Evolutionary conservation across 2,888 invertebrate genomes (phyloP).

Genomic region (Scaeva pyrastri): DNA sequence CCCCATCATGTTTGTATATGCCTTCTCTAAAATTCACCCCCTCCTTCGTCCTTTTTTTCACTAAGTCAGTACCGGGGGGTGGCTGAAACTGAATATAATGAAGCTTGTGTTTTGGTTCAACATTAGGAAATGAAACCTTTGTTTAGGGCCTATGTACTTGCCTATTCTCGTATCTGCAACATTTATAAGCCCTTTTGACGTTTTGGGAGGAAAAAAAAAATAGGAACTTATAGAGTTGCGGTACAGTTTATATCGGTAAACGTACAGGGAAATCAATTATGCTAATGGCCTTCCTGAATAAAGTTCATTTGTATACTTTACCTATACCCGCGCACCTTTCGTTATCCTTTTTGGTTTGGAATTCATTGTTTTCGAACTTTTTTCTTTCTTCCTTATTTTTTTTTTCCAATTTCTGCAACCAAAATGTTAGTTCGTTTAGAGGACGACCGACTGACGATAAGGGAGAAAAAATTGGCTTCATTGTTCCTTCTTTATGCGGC

Average conservation of each 20-base stretch:
- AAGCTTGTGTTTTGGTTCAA: neutral
- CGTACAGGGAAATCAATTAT: constrained; percentile 73
- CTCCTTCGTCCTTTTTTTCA: neutral
- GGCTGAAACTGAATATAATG: neutral
- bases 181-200: constrained; percentile 7
- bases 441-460: too few relatives aligned
- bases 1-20: constrained; percentile 49
- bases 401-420: constrained; percentile 41
- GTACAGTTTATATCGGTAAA: constrained; percentile 49
- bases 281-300: constrained; percentile 71
- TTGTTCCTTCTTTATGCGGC: constrained; percentile 50
- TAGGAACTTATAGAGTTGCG: constrained; percentile 6
- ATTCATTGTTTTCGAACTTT: constrained; percentile 1
- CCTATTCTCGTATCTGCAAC: too few relatives aligned
- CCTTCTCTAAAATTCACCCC: constrained; percentile 34
- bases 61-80: neutral
- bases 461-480: constrained; percentile 35
- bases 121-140: constrained; percentile 33
- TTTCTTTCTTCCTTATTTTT: too few relatives aligned
- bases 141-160: constrained; percentile 1
- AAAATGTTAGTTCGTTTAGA: neutral
- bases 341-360: constrained; percentile 40
- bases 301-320: constrained; percentile 53
- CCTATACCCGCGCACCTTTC: constrained; percentile 14
- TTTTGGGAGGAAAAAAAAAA: constrained; percentile 25